Base-by-base conservation (phyloP, 2,113 vertebrate genomes). In the Irena cyanogastra region DNA sequence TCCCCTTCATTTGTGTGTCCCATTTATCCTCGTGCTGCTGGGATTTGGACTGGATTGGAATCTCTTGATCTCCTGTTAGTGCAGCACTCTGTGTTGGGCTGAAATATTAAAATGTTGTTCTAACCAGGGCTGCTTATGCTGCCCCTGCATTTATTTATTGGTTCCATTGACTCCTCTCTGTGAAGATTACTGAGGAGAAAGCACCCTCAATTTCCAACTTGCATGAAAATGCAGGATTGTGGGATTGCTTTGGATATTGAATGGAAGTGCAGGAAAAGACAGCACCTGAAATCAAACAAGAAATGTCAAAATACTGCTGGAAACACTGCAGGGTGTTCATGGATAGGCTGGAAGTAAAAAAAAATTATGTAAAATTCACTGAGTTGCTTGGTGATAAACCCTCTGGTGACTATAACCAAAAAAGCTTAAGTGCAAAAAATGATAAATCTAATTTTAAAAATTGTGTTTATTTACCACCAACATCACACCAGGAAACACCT, bases 91-190 rank as follows among this genome's bases (percentile, higher is more conserved):
- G 37, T 18, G 3, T 45, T 65, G 65, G n/a, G 37, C 11, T 72
- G 35, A 24, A 76, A 68, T 71, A 72, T n/a, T 71, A 56, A 83
- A 72, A 61, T 82, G 44, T 50, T 76, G 16, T 56, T 60, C 22
- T n/a, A 53, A 44, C 5, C 3, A 64, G 11, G 33, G 56, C 24
- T 54, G n/a, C 37, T 69, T 44, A 9, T 80, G n/a, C 37, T 80
- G 31, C n/a, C 57, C 72, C 69, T 72, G 54, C 59, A 33, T 79
- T 79, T 71, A 54, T 79, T 94, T 86, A 42, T 79, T 93, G 69
- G n/a, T 39, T 56, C 70, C 61, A 42, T 21, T 88, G 66, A 10
- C 54, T 91, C 41, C 26, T 94, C 37, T 72, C 70, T 76, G 41
- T 87, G 47, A 11, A 60, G 53, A 57, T 71, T 53, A 77, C 6